Evolutionary conservation across 2,113 vertebrate genomes (phyloP).

Genomic region (Melanostigma gelatinosum): DNA sequence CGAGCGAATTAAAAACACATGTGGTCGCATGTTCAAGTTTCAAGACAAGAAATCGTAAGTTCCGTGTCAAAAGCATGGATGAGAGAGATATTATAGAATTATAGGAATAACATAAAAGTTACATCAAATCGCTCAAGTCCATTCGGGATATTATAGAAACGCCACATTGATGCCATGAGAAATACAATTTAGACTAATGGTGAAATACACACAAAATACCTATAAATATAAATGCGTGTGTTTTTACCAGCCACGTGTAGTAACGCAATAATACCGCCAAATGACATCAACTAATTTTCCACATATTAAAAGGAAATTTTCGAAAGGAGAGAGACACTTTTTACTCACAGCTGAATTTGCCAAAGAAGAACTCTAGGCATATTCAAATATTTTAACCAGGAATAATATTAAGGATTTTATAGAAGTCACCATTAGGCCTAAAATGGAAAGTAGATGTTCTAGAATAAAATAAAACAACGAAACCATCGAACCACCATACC

Average conservation of each 20-base stretch:
- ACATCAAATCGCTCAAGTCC: neutral
- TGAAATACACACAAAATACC: neutral
- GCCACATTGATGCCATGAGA: neutral
- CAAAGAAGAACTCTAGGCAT: neutral
- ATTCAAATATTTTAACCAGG: neutral
- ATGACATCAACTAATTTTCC: neutral
- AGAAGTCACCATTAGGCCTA: neutral
- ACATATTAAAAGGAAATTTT: no score
- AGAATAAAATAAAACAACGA: neutral
- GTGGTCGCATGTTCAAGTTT: constrained; percentile 12
- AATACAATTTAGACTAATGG: neutral
- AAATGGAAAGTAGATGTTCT: neutral
- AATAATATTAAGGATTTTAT: neutral
- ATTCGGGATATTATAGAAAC: neutral
- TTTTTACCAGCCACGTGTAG: neutral
- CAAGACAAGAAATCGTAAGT: constrained; percentile 24
- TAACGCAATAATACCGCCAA: neutral
- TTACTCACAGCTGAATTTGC: neutral
- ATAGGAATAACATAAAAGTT: neutral
- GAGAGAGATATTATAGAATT: neutral
- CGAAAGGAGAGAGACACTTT: no score
- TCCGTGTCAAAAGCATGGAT: neutral
- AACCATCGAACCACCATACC: neutral
- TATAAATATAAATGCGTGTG: neutral
- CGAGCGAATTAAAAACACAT: constrained; percentile 10